Evolutionary conservation across 2,888 invertebrate species (phyloP), one percentile per base, ranked within the genome.

Genomic region (Cinara cedri): DNA sequence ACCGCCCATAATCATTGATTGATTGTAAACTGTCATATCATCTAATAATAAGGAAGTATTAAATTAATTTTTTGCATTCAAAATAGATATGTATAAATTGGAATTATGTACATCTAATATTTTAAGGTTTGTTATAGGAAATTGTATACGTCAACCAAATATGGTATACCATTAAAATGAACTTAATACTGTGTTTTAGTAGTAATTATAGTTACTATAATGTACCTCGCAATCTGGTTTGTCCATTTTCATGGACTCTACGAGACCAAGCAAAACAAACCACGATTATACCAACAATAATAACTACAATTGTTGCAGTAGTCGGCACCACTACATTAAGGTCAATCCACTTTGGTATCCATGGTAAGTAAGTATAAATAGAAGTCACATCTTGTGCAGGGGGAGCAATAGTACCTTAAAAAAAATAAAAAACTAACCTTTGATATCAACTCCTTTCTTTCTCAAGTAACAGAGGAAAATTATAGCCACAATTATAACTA

Each of bases 401-500:
- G 14, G 94, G 94, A 55, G 94, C 93, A 84, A 95, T 90, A 72
- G 94, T 94, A 85, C 93, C 95, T 95, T 87, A 81, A 83, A 85
- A 70, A 84, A 84, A 84, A 83, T n/a, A 34, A 84, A 85, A 84
- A 85, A 86, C 87, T 88, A 91, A 92, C 94, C 93, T 93, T 94
- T 94, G 86, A 93, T 91, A 85, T 90, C 91, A 86, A 91, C 90
- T 88, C 93, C 90, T 87, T 93, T 92, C 85, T 95, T 93, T 85
- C 92, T 91, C 84, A 95, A 91, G 85, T 95, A 93, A 90, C 95
- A 95, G 86, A 96, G 94, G 86, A 97, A 95, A 86, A 94, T 91
- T 86, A 96, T 91, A 85, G 96, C 96, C 87, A 96, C 93, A 87
- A 96, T 92, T 87, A 96, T 93, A 88, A 97, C 95, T 85, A 96